Evolutionary conservation across 2,113 vertebrate species (phyloP).

Genomic region (Cyphomyrus discorhynchus): DNA sequence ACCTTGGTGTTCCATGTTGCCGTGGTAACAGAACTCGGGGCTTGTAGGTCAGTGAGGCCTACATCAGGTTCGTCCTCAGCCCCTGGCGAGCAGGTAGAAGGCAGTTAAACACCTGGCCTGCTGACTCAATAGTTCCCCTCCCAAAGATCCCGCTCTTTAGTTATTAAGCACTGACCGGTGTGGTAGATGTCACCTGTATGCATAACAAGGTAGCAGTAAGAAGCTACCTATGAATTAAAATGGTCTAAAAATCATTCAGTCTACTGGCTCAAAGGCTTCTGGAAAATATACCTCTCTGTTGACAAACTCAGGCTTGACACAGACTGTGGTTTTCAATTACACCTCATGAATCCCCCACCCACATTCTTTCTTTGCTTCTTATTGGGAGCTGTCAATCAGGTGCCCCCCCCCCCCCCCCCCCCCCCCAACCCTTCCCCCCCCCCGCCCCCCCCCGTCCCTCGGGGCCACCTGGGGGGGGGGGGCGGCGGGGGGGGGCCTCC

Average conservation of each 20-base stretch:
- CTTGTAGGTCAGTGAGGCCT: background rate
- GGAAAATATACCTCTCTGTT: slow-evolving; percentile 50
- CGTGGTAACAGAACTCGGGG: background rate
- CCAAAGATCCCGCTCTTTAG: background rate
- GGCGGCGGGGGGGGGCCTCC: too few species aligned
- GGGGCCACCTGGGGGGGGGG: too few species aligned
- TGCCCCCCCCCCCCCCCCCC: slow-evolving; percentile 54
- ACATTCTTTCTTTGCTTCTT: slow-evolving; percentile 33
- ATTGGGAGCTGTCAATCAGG: slow-evolving; percentile 56
- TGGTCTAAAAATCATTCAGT: background rate
- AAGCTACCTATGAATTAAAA: background rate
- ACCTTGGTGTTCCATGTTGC: background rate
- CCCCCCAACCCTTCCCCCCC: slow-evolving; percentile 47
- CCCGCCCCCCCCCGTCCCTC: slow-evolving; percentile 39
- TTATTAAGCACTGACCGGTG: background rate
- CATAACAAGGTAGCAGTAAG: background rate
- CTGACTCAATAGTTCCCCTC: background rate
- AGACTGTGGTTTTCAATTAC: slow-evolving; percentile 67
- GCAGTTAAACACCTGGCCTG: background rate
- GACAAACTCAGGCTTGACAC: slow-evolving; percentile 61
- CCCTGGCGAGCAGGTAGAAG: background rate
- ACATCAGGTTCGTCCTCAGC: background rate
- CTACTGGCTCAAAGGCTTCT: background rate
- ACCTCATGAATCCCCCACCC: slow-evolving; percentile 46
- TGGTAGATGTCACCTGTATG: background rate